Evolutionary conservation across 2,888 invertebrate species (phyloP), one percentile per base, ranked within the genome.

Genomic region (Andrena marginata): DNA sequence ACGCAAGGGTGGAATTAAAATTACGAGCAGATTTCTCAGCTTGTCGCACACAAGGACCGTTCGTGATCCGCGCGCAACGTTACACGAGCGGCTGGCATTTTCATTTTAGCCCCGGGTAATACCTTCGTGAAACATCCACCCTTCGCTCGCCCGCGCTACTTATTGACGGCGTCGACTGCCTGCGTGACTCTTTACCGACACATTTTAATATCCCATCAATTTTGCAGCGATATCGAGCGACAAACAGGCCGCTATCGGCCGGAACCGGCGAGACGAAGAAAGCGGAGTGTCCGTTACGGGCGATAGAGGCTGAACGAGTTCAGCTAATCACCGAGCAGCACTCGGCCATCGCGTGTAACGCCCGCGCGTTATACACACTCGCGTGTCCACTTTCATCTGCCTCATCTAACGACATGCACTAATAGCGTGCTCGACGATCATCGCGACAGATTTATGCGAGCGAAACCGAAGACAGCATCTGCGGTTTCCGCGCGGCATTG

Each of bases 1-100:
- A 80, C 80, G 71, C 78, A 16, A 16, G 56, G 68, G 49, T 49
- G 79, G 59, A 69, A 79, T 79, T 63, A 73, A 59, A 29, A 73
- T 73, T 64, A 48, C 54, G n/a, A 42, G 33, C 63, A 13, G 68
- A 73, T 64, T 78, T 78, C 64, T 79, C 60, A 68, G 72, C 62
- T 49, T 56, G 79, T 69, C 69, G 54, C 54, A 5, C 42, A 10
- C 59, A 69, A 76, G 49, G 54, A 20, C 13, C n/a, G 6, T 35
- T 42, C 63, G 63, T 16, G 26, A 69, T 79, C 49, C 56, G 51
- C 49, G 63, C 29, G 31, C 63, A 48, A 42, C 7, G 59, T 62
- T 31, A 33, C 42, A 29, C 20, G 62, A 49, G 31, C 71, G 23
- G 31, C 59, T 8, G 20, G 49, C 10, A 31, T 31, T n/a, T 51